Percentiles rank a stretch among this genome's conserved stretches.
Conservation (phyloP, 2,888 invertebrate genomes). For the Caenorhabditis imperialis region DNA sequence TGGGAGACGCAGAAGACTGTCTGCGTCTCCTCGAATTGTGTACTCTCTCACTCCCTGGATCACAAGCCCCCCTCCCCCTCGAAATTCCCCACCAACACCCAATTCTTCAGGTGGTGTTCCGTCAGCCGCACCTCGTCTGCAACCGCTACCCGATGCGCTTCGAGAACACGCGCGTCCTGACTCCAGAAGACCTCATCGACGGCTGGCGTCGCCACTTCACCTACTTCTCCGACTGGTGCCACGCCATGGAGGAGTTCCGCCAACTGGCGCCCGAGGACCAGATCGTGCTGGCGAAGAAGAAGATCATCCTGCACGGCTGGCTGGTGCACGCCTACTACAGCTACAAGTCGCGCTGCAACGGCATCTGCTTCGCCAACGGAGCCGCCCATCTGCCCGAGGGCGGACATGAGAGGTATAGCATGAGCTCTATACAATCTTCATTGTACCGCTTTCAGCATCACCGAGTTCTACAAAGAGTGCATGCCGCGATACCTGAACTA, state of each 20-base stretch:
- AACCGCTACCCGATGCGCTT: conserved; percentile 65
- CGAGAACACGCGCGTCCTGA: conserved; percentile 38
- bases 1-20: too few relatives aligned
- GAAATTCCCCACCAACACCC: not conserved
- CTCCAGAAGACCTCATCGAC: conserved; percentile 62
- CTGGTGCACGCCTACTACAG: conserved; percentile 63
- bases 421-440: not conserved
- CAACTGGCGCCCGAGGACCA: conserved; percentile 55
- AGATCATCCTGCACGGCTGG: conserved; percentile 63
- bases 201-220: conserved; percentile 67
- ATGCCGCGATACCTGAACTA: conserved; percentile 63
- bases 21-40: too few relatives aligned
- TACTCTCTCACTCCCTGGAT: too few relatives aligned
- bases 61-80: too few relatives aligned
- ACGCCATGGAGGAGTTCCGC: conserved; percentile 59
- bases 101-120: conserved; percentile 54
- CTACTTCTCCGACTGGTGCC: conserved; percentile 62
- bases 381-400: conserved; percentile 57
- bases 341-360: conserved; percentile 48
- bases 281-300: conserved; percentile 53
- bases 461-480: conserved; percentile 64
- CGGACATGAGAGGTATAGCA: conserved; percentile 45
- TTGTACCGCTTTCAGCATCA: conserved; percentile 36
- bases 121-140: conserved; percentile 59
- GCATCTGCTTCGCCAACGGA: conserved; percentile 66